Base-by-base conservation (phyloP, 2,888 invertebrate species). In the Selenia dentaria region DNA sequence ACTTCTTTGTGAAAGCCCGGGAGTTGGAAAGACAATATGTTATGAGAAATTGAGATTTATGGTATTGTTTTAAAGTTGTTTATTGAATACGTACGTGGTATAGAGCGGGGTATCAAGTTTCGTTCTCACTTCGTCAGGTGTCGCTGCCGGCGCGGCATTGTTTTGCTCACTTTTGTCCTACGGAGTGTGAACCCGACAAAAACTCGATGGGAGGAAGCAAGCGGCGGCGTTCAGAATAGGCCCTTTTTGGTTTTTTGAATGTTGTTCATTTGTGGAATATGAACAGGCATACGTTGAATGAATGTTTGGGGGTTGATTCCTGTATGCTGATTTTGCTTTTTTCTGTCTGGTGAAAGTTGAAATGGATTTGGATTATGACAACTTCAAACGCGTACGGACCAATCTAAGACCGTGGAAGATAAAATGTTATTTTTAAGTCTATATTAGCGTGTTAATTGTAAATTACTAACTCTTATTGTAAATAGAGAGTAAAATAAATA, bases 71-170 rank as follows among this genome's bases (percentile, higher is more conserved):
- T 63, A 67, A 52, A 61, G 67, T 51, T 54, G 53, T 48, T 51
- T 64, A 61, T 64, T 52, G 51, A 35, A 44, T 52, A 59, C 10
- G 28, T 5, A 39, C 45, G 42, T 37, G 66, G 54, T 57, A 42
- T 48, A 36, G 47, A 45, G 52, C 44, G 57, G 57, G 67, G 79
- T 85, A 87, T 89, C 87, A 70, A 77, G 80, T 89, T 88, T 83
- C 89, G 68, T 84, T 87, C 84, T 83, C 87, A 86, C 87, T 83
- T 81, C 83, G 76, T 84, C 85, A 87, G 86, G 88, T 88, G 88
- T 88, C 87, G 88, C 84, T 81, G 59, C 74, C 83, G 80, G 83
- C 84, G 73, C 70, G 70, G 75, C 77, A 80, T 83, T 82, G 78
- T 86, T 86, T 86, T 85, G 74, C 67, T 79, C 76, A 64, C 82